These are phyloP conservation scores for Odontothrips loti DNA, from an alignment of 2,888 invertebrate species.

Conservation along the genomic window DNA sequence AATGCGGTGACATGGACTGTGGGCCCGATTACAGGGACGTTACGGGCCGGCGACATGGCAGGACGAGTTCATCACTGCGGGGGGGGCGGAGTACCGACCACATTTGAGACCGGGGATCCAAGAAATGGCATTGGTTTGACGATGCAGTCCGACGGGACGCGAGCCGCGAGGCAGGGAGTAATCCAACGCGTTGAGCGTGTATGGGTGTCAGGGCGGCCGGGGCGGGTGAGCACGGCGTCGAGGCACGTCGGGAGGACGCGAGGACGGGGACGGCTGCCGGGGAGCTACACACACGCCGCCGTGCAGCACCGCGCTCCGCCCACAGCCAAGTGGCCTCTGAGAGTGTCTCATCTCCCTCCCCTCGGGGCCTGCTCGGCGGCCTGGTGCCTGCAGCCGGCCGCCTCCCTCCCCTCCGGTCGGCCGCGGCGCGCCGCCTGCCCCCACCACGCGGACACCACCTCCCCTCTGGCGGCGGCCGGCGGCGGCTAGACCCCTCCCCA, in stretches of 20 bases:
- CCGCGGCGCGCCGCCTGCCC: constrained; percentile 17
- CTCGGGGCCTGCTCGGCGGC: constrained; percentile 38
- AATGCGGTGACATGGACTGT: background rate
- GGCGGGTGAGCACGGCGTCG: no score
- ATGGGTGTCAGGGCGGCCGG: no score
- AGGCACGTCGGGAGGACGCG: no score
- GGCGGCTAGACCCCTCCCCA: constrained; percentile 45
- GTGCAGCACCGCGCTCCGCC: constrained; percentile 29
- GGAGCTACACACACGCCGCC: background rate
- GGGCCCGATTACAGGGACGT: background rate
- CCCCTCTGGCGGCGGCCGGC: constrained; percentile 39
- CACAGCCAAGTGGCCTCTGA: constrained; percentile 36
- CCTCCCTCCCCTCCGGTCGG: background rate
- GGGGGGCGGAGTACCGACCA: no score
- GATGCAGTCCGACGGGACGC: no score
- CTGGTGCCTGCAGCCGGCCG: background rate
- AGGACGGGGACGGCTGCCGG: background rate
- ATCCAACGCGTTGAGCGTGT: no score
- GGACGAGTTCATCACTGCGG: background rate
- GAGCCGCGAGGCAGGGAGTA: no score
- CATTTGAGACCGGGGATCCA: no score
- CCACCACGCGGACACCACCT: constrained; percentile 31
- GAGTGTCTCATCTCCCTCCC: constrained; percentile 39
- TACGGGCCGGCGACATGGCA: background rate
- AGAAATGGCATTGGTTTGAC: no score